These are phyloP conservation scores for Acomys russatus DNA, from an alignment of 2,797 vertebrate species.

Conservation along the genomic window DNA sequence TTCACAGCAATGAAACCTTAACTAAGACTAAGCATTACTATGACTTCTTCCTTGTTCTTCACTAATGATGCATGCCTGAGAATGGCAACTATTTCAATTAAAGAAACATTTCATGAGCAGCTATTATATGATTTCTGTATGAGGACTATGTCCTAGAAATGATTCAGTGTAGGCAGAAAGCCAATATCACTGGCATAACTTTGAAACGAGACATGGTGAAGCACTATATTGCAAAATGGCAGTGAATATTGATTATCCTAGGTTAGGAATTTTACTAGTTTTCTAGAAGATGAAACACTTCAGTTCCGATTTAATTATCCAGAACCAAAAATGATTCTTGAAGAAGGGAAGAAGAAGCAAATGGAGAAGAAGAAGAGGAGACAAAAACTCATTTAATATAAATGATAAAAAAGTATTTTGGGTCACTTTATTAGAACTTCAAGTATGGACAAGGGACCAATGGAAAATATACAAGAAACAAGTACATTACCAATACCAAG, in stretches of 20 bases:
- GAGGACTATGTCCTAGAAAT: background rate
- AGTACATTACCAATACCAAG: background rate
- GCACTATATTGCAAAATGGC: background rate
- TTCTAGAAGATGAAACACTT: background rate
- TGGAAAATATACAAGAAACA: slow-evolving; percentile 40
- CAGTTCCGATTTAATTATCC: slow-evolving; percentile 1
- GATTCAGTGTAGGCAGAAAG: background rate
- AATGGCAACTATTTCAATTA: background rate
- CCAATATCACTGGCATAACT: background rate
- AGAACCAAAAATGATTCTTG: background rate
- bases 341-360: background rate
- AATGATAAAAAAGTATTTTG: background rate
- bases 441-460: background rate
- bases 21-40: background rate
- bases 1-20: background rate
- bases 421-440: background rate
- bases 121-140: background rate
- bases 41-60: background rate
- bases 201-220: background rate
- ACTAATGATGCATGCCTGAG: background rate
- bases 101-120: background rate
- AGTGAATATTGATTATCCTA: background rate
- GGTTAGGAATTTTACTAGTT: background rate
- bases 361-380: background rate
- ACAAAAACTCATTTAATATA: background rate